Conservation (phyloP, 2,113 vertebrate genomes). For the Ctenodactylus gundi region DNA sequence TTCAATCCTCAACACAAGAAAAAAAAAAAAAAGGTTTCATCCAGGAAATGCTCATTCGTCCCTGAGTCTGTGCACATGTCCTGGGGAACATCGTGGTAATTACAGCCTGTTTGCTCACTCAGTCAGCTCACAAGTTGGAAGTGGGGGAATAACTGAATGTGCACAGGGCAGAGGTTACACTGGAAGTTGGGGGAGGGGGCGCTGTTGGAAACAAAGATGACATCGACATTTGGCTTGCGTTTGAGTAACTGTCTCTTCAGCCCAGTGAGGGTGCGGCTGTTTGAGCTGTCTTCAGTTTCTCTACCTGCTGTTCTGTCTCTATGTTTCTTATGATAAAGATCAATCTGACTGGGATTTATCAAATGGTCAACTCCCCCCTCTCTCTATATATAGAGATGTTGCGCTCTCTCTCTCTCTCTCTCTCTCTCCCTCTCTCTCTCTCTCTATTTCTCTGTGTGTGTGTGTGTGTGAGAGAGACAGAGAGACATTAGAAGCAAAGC, state of each 20-base stretch:
- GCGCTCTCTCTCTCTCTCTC: too few relatives aligned
- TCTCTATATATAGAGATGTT: too few relatives aligned
- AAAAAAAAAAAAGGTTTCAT: too few relatives aligned
- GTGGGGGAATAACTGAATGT: accelerated
- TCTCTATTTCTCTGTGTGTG: too few relatives aligned
- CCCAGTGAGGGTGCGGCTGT: neutral
- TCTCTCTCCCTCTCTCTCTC: too few relatives aligned
- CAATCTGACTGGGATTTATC: neutral
- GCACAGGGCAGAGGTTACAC: neutral
- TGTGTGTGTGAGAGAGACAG: too few relatives aligned
- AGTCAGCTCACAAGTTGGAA: neutral
- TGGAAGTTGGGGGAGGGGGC: neutral
- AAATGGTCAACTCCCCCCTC: neutral
- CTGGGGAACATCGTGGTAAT: neutral
- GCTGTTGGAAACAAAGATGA: neutral
- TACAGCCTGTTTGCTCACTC: neutral
- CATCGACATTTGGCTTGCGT: neutral
- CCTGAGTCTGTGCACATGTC: neutral
- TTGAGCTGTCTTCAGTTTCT: neutral
- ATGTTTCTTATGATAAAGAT: neutral
- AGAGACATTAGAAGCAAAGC: neutral
- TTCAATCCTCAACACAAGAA: too few relatives aligned
- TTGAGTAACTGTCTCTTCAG: neutral
- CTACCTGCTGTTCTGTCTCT: neutral
- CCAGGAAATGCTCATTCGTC: constrained; percentile 2